Evolutionary conservation across 2,113 vertebrate species (phyloP).

Genomic region (Myrmecobius fasciatus): DNA sequence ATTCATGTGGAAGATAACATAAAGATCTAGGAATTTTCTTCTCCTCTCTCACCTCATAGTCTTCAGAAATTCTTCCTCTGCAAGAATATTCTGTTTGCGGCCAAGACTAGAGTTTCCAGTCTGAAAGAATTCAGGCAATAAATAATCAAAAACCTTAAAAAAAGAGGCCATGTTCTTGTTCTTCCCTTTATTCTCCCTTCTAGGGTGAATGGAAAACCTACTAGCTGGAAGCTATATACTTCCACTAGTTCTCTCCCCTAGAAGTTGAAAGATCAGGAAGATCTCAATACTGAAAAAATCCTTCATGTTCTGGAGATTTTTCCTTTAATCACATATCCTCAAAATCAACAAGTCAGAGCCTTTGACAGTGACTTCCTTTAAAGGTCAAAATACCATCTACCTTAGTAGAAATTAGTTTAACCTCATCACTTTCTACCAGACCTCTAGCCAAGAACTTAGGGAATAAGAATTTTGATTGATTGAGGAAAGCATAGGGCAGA

Average conservation of each 20-base stretch:
- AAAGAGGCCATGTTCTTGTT: background rate
- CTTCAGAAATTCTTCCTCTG: background rate
- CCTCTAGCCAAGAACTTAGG: background rate
- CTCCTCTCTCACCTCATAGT: background rate
- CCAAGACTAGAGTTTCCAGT: background rate
- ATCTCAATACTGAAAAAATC: background rate
- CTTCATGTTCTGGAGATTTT: background rate
- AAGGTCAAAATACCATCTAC: background rate
- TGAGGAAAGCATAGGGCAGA: background rate
- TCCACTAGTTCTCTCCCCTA: background rate
- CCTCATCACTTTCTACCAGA: background rate
- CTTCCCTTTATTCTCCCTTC: too few species aligned
- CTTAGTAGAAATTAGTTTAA: background rate
- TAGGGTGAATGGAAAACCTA: too few species aligned
- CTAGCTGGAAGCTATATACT: background rate
- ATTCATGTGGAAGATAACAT: background rate
- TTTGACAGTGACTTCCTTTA: background rate
- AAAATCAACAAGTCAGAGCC: background rate
- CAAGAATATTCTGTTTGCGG: background rate
- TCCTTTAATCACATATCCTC: background rate
- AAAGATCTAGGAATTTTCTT: background rate
- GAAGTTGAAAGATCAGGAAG: background rate
- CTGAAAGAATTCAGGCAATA: background rate
- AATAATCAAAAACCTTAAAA: background rate
- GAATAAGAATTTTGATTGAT: background rate